phyloP scores from a whole-genome alignment of 92 coral and sea anemone species.

The Porites evermanni region DNA sequence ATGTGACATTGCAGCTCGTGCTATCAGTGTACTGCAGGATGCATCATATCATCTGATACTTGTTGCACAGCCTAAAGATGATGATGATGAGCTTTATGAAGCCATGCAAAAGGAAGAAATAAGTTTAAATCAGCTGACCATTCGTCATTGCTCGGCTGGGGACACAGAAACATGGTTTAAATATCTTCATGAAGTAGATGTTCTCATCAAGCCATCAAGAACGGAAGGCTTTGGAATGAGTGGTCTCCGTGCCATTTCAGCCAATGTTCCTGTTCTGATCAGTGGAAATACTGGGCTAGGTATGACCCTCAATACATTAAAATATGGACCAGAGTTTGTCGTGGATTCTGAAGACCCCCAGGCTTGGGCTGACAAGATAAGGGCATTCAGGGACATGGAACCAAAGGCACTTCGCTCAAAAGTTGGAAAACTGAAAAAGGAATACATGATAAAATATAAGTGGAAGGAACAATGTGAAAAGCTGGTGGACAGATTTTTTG shows the following conservation, averaged over 20 bases:
- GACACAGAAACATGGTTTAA: neutral
- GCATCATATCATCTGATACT: constrained; percentile 5
- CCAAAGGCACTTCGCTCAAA: neutral
- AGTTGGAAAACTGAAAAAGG: constrained; percentile 9
- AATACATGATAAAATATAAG: constrained; percentile 10
- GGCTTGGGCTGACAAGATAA: constrained; percentile 38
- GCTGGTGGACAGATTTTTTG: constrained; percentile 25
- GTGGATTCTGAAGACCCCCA: constrained; percentile 36
- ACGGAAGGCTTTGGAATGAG: constrained; percentile 52
- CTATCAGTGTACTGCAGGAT: constrained; percentile 15
- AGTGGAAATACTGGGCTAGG: constrained; percentile 50
- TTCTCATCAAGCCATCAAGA: constrained; percentile 44
- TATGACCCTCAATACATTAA: constrained; percentile 24
- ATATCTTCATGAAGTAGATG: constrained; percentile 20
- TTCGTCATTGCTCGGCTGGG: neutral
- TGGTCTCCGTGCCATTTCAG: constrained; percentile 51
- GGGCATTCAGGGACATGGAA: neutral
- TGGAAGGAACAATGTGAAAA: constrained; percentile 19
- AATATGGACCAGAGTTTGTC: neutral
- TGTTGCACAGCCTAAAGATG: constrained; percentile 19
- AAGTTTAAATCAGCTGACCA: neutral
- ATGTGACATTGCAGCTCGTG: constrained; percentile 40
- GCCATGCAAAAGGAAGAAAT: constrained; percentile 15
- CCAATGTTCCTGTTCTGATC: constrained; percentile 45
- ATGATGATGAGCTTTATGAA: neutral